Percentiles rank a stretch among this genome's conserved stretches.
Evolutionary conservation across 2,113 vertebrate genomes (phyloP).

Genomic region (Grallaria varia): DNA sequence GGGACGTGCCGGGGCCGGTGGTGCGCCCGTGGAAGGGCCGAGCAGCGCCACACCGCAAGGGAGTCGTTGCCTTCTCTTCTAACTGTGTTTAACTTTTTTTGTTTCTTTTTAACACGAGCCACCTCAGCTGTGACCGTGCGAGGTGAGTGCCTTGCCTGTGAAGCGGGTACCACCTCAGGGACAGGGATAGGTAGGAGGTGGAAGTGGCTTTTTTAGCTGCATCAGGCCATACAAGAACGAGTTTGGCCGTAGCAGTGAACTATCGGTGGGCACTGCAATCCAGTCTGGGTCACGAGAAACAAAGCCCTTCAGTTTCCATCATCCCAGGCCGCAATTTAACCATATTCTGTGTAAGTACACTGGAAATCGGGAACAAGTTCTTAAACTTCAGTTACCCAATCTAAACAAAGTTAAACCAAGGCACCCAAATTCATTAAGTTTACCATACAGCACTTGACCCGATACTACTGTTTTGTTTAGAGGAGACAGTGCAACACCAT

Average conservation of each 20-base stretch:
- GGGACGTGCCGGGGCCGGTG: too few species aligned
- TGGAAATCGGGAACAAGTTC: neutral
- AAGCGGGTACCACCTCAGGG: neutral
- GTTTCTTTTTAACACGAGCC: accelerated
- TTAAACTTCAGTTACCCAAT: neutral
- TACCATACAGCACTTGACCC: neutral
- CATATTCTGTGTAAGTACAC: neutral
- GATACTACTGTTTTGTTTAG: neutral
- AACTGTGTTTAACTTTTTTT: neutral
- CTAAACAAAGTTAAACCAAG: neutral
- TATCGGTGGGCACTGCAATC: neutral
- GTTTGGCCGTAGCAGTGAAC: neutral
- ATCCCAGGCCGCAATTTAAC: neutral
- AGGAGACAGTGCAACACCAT: neutral
- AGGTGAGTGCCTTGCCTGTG: neutral
- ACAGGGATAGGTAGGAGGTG: neutral
- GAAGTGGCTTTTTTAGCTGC: neutral
- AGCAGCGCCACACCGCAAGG: too few species aligned
- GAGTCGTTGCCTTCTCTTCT: too few species aligned
- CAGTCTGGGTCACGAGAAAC: neutral
- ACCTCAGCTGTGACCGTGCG: neutral
- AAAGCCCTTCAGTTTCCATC: neutral
- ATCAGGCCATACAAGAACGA: neutral
- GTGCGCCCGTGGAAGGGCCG: too few species aligned
- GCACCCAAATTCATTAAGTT: neutral